Percentiles rank a stretch among this genome's conserved stretches.
phyloP scores from a whole-genome alignment of 2,888 invertebrate species.

The Agapostemon virescens region DNA sequence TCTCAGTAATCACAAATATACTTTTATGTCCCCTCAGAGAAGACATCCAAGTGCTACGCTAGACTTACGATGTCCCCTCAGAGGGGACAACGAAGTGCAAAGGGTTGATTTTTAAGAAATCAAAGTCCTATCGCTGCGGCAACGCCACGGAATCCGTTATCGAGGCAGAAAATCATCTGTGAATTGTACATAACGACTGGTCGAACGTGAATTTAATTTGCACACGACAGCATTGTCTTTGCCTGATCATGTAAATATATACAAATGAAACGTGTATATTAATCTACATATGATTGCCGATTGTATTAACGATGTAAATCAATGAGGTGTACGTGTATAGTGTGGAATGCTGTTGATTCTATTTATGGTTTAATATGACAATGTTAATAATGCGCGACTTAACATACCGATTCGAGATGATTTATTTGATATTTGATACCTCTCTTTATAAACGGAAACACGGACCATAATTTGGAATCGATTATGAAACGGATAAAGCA shows the following conservation, averaged over 20 bases:
- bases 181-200: neutral
- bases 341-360: neutral
- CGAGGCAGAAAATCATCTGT: neutral
- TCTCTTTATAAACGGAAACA: neutral
- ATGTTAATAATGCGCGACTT: neutral
- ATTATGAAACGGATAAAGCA: no score
- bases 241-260: neutral
- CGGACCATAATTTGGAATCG: neutral
- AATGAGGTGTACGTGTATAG: neutral
- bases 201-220: neutral
- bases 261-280: constrained; percentile 1
- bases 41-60: no score
- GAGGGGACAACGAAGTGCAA: no score
- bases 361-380: neutral
- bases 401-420: neutral
- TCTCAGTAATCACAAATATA: no score
- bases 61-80: no score
- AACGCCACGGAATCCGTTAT: neutral
- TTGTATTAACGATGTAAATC: neutral
- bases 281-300: neutral
- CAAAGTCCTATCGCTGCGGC: neutral
- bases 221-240: neutral
- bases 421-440: neutral
- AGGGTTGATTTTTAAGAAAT: no score
- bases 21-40: no score